Evolutionary conservation across 1,140 invertebrate genomes (phyloP).

Genomic region (Drosophila melanogaster): DNA sequence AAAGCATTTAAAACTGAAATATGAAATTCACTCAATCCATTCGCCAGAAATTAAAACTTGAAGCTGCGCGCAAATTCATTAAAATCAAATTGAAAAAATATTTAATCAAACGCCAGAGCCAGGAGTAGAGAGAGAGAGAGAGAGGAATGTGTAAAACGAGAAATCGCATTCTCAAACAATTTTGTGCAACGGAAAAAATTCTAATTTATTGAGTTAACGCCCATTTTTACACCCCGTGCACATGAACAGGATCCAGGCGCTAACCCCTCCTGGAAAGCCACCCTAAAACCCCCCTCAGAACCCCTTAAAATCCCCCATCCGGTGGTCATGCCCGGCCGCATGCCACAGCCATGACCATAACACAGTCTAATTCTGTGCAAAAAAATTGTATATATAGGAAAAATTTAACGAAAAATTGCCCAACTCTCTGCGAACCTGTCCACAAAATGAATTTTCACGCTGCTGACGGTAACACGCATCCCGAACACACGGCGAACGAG

Average conservation of each 20-base stretch:
- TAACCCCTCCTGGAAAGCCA: conserved; percentile 6
- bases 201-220: conserved; percentile 76
- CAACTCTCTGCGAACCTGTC: conserved; percentile 33
- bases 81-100: conserved; percentile 42
- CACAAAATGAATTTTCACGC: conserved; percentile 78
- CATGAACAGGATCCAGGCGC: conserved; percentile 36
- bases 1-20: background rate
- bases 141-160: conserved; percentile 25
- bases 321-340: conserved; percentile 13
- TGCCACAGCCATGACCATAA: conserved; percentile 47
- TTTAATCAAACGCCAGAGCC: conserved; percentile 52
- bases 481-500: conserved; percentile 43
- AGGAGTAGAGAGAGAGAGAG: conserved; percentile 2
- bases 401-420: conserved; percentile 55
- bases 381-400: conserved; percentile 45
- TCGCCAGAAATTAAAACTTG: conserved; percentile 3
- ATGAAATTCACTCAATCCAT: background rate
- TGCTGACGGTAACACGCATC: conserved; percentile 63
- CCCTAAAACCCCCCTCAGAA: background rate
- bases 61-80: conserved; percentile 27
- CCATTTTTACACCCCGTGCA: conserved; percentile 70
- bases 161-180: conserved; percentile 52
- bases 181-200: conserved; percentile 62
- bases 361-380: conserved; percentile 45
- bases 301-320: too few relatives aligned